These are phyloP conservation scores for Esox masquinongy DNA, from an alignment of 2,797 vertebrate species.

Conservation along the genomic window DNA sequence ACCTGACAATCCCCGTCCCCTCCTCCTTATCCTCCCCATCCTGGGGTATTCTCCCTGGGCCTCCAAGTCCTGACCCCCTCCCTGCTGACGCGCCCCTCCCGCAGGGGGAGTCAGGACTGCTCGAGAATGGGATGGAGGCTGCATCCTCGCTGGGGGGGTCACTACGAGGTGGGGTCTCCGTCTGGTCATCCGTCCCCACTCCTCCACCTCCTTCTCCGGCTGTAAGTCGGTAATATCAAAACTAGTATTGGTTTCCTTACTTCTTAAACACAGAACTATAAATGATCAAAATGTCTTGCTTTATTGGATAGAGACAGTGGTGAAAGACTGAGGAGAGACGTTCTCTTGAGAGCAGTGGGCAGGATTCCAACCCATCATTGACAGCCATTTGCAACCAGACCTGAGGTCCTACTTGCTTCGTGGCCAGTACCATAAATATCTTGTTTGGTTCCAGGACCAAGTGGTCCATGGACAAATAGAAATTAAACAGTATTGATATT, in stretches of 20 bases:
- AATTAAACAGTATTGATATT: too few species aligned
- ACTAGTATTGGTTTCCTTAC: not conserved
- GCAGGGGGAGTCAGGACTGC: conserved; percentile 87
- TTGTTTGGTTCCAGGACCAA: too few species aligned
- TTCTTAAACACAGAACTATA: not conserved
- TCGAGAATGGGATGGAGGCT: conserved; percentile 85
- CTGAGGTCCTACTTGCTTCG: too few species aligned
- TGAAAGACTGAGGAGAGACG: too few species aligned
- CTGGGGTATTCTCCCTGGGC: conserved; percentile 58
- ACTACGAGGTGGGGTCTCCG: conserved; percentile 78
- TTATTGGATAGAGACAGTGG: too few species aligned
- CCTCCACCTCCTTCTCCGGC: conserved; percentile 42
- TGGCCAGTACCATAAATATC: too few species aligned
- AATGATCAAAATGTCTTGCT: too few species aligned
- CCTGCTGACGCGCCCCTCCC: conserved; percentile 75
- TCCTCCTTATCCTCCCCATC: conserved; percentile 80
- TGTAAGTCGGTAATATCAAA: not conserved
- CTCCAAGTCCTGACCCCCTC: conserved; percentile 64
- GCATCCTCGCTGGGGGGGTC: conserved; percentile 88
- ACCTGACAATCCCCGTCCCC: conserved; percentile 72
- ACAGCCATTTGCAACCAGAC: too few species aligned
- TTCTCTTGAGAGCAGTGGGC: too few species aligned
- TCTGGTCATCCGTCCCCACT: conserved; percentile 64
- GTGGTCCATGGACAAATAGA: too few species aligned
- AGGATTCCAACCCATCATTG: too few species aligned